A percentile compares a stretch with the other conserved stretches of the same genome.
phyloP scores from a whole-genome alignment of 2,113 vertebrate species.

The Pandion haliaetus region DNA sequence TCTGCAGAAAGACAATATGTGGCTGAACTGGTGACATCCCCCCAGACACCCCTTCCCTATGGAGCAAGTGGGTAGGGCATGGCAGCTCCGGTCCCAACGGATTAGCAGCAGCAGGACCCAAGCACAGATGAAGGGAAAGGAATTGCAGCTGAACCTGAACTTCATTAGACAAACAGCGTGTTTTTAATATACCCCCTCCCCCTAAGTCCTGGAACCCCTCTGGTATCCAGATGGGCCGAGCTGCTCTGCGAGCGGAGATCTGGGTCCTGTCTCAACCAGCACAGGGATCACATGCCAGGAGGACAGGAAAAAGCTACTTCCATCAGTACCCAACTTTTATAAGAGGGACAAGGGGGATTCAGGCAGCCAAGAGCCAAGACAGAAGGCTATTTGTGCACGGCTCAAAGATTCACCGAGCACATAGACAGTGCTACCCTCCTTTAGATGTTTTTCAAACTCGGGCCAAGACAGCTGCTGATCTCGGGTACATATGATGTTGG shows the following conservation, averaged over 20 bases:
- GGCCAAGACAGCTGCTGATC: background rate
- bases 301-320: background rate
- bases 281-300: background rate
- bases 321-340: background rate
- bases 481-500: background rate
- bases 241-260: background rate
- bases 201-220: background rate
- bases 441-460: background rate
- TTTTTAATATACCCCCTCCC: background rate
- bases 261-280: background rate
- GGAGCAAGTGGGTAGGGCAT: background rate
- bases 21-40: background rate
- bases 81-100: fast-evolving
- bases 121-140: background rate
- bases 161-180: background rate
- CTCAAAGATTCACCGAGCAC: background rate
- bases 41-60: background rate
- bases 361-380: background rate
- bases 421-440: background rate
- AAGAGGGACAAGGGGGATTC: background rate
- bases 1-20: background rate
- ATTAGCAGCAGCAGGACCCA: background rate
- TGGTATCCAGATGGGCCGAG: background rate
- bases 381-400: background rate
- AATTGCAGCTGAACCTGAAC: background rate